Conservation (phyloP, 2,113 vertebrate species). For the Callocephalon fimbriatum region DNA sequence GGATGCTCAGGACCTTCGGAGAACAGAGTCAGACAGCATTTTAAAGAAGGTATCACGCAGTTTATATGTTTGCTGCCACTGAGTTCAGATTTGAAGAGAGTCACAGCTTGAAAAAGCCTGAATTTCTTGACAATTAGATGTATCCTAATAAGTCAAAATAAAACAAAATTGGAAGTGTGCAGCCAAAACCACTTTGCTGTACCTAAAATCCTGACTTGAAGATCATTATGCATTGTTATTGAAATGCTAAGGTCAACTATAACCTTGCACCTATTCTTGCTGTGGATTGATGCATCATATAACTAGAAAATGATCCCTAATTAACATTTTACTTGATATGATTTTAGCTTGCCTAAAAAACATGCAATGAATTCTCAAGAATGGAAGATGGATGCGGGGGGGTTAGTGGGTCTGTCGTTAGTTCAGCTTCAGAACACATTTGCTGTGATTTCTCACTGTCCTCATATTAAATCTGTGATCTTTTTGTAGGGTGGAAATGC, state of each 20-base stretch:
- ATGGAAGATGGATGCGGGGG: neutral
- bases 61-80: neutral
- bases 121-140: neutral
- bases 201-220: neutral
- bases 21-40: slow-evolving; percentile 93
- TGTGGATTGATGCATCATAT: neutral
- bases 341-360: neutral
- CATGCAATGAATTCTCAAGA: neutral
- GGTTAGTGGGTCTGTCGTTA: neutral
- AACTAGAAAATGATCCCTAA: neutral
- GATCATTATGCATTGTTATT: neutral
- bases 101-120: neutral
- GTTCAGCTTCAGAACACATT: neutral
- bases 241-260: neutral
- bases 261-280: neutral
- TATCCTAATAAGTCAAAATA: neutral
- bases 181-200: neutral
- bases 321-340: neutral
- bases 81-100: neutral
- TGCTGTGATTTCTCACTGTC: slow-evolving; percentile 21
- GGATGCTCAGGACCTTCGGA: slow-evolving; percentile 89
- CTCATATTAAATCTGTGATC: slow-evolving; percentile 56
- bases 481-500: slow-evolving; percentile 87
- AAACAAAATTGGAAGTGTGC: neutral
- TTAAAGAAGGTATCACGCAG: slow-evolving; percentile 88